Conservation (phyloP, 2,888 invertebrate genomes). For the Cataglyphis albicans region DNA sequence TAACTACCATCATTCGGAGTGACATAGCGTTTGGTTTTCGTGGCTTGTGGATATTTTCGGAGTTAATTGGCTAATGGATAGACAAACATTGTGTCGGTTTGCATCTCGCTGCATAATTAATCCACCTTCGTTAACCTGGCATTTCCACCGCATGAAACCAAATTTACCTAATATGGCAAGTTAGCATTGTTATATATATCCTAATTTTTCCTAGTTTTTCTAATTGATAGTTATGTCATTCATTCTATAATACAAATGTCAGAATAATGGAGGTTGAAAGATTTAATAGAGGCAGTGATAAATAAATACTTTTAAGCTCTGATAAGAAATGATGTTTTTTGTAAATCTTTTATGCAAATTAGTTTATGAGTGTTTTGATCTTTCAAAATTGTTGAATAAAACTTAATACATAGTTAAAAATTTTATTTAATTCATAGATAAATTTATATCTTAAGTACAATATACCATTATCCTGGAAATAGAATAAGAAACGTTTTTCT, state of each 20-base stretch:
- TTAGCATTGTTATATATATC: not conserved
- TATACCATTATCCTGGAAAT: not conserved
- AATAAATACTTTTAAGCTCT: not conserved
- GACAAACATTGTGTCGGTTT: slow-evolving; percentile 71
- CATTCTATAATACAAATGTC: not conserved
- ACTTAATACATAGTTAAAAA: not conserved
- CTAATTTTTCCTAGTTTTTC: not conserved
- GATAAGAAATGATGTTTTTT: slow-evolving; percentile 11
- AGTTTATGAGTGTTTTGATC: not conserved
- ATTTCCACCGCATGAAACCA: not conserved
- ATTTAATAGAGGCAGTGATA: slow-evolving; percentile 9
- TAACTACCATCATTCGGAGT: slow-evolving; percentile 55
- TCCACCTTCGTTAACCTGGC: not conserved
- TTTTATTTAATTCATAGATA: not conserved
- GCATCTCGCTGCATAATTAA: slow-evolving; percentile 83
- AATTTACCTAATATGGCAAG: not conserved
- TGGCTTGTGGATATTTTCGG: slow-evolving; percentile 78
- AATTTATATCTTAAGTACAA: not conserved
- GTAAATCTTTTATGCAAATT: not conserved
- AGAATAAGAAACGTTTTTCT: not conserved
- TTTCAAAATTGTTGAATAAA: not conserved
- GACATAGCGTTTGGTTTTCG: slow-evolving; percentile 73
- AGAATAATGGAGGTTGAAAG: not conserved
- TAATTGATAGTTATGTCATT: not conserved
- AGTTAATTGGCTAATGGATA: slow-evolving; percentile 82